Percentiles rank a stretch among this genome's conserved stretches.
Conservation (phyloP, 2,888 invertebrate species). For the Dicycla oo region DNA sequence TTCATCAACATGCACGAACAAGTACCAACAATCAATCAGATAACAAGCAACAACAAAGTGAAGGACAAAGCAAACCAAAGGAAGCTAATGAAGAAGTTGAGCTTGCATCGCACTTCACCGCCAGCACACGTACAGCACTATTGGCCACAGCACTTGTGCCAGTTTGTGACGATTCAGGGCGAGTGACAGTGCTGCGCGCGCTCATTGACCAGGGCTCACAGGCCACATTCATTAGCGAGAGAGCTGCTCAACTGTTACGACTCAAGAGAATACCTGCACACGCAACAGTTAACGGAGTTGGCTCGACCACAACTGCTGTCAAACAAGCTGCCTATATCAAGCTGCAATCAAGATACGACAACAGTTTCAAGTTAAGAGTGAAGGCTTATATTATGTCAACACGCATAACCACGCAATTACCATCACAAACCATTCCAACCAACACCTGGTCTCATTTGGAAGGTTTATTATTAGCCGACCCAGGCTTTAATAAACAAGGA, state of each 20-base stretch:
- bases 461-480: conserved; percentile 39
- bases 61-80: too few relatives aligned
- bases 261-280: conserved; percentile 13
- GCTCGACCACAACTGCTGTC: conserved; percentile 20
- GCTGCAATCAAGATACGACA: conserved; percentile 18
- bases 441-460: conserved; percentile 26
- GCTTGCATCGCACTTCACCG: conserved; percentile 10
- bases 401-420: conserved; percentile 19
- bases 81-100: too few relatives aligned
- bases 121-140: conserved; percentile 12
- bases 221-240: conserved; percentile 31
- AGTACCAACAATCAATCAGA: too few relatives aligned
- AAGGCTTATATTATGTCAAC: conserved; percentile 23
- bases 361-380: conserved; percentile 14
- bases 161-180: not conserved
- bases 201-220: conserved; percentile 36
- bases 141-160: conserved; percentile 14
- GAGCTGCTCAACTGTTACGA: conserved; percentile 28
- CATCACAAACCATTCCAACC: conserved; percentile 23
- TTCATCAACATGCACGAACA: too few relatives aligned
- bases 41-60: too few relatives aligned
- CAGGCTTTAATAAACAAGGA: conserved; percentile 51
- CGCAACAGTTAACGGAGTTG: conserved; percentile 13
- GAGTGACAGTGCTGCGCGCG: conserved; percentile 1
- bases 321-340: conserved; percentile 19